Evolutionary conservation across 2,888 invertebrate genomes (phyloP), one percentile per base, ranked within the genome.

Genomic region (Bugula neritina): DNA sequence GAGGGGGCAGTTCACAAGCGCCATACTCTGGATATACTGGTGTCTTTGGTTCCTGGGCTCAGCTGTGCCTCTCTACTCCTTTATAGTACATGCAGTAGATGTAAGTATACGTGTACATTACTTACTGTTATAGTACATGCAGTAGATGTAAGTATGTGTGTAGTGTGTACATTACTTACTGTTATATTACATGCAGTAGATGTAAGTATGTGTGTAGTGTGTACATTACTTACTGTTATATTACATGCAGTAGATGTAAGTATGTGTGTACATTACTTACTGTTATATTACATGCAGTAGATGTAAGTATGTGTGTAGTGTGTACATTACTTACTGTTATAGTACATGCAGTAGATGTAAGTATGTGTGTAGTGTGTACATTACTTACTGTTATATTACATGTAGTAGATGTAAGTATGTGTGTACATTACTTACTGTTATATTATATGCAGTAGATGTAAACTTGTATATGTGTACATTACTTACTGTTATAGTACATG

Each of bases 21-120:
- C 82, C 0, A 74, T 84, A 21, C 75, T 82, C 35, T 83, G 80
- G 74, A 71, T 81, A 0, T 83, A 81, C 74, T 83, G 79, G 79
- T 71, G 80, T 2, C 71, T 82, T 13, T 74, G 74, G n/a, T 29
- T 77, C 0, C 0, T 83, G 3, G 75, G 78, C 17, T 77, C 78
- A 3, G 76, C 82, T 27, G 75, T 82, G 13, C 81, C 80, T 35
- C 79, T 82, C 71, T 80, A 82, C 73, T 79, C 80, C 13, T 75
- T 77, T 34, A 73, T 74, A 25, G 34, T 72, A 35, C 63, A 73
- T 34, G 73, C 70, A 1, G 54, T n/a, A 57, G 23, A 31, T 34
- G 54, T 63, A 63, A 55, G 55, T 55, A 43, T n/a, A n/a, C n/a
- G n/a, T n/a, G 52, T 52, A 52, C 10, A 52, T 52, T 13, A 52